Percentiles rank a stretch among this genome's conserved stretches.
phyloP scores from a whole-genome alignment of 1,140 invertebrate genomes.

The Lithobius niger region DNA sequence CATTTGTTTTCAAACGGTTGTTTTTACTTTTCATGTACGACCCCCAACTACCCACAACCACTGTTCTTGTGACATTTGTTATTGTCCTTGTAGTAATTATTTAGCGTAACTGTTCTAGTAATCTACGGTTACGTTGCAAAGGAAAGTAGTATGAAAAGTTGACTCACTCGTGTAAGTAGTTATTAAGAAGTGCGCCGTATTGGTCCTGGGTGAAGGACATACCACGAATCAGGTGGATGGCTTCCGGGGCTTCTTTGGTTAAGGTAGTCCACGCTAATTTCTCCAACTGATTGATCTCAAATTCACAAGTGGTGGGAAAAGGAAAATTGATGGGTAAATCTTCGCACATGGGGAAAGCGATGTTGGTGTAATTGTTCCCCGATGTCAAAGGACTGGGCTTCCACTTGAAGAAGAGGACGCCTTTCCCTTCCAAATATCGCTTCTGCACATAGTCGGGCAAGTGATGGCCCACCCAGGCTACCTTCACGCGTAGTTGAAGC shows the following conservation, averaged over 20 bases:
- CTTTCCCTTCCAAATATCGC: conserved; percentile 24
- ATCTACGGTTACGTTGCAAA: conserved; percentile 8
- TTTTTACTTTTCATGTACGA: no score
- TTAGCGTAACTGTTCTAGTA: conserved; percentile 1
- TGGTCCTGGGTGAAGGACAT: conserved; percentile 40
- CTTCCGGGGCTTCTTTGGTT: conserved; percentile 28
- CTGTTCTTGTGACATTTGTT: no score
- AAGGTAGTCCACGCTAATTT: conserved; percentile 50
- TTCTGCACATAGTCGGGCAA: conserved; percentile 18
- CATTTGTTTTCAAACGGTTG: no score
- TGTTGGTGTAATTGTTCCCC: conserved; percentile 27
- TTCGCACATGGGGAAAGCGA: conserved; percentile 35
- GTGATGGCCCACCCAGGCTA: conserved; percentile 22
- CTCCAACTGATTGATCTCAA: conserved; percentile 47
- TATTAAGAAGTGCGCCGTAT: conserved; percentile 39
- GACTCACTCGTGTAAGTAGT: conserved; percentile 26
- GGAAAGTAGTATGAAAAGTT: not conserved
- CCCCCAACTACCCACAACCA: no score
- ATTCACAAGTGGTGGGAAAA: conserved; percentile 35
- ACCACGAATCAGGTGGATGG: conserved; percentile 37
- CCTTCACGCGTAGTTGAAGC: conserved; percentile 27
- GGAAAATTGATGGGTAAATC: conserved; percentile 16
- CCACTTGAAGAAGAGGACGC: conserved; percentile 50
- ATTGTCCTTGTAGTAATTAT: no score
- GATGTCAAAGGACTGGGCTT: conserved; percentile 44